Evolutionary conservation across 2,888 invertebrate genomes (phyloP), one percentile per base, ranked within the genome.

Genomic region (Amblyteles armatorius): DNA sequence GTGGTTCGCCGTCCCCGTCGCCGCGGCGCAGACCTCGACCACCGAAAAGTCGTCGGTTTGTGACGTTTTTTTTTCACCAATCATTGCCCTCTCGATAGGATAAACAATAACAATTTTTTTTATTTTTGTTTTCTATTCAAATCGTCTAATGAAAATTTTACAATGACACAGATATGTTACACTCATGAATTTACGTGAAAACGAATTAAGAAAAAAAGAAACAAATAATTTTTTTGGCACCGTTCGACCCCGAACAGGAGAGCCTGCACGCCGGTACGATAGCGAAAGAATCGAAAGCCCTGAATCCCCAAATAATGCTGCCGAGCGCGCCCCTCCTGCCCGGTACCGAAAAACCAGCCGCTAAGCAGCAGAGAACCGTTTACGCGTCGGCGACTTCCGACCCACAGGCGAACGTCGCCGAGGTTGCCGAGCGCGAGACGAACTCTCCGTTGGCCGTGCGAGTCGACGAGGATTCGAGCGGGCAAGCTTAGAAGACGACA

Each of bases 1-100:
- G 36, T 97, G 97, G 97, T 94, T 96, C 13, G 87, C 86, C 2
- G 85, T 84, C 2, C 79, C 90, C 9, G 87, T 89, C 3, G 86
- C 89, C 29, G 87, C 87, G 22, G 90, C 90, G 52, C 91, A 92
- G 40, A 92, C 92, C 16, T 89, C 90, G 29, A 89, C 87, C 11
- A 84, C 86, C 6, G 88, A 88, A 44, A 86, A 79, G 73, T 79
- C 87, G 11, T 78, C 83, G 81, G 91, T 93, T 85, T 86, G 83
- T 84, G 36, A 65, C 1, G 22, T n/a, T 5, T 36, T 19, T 19
- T 33, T n/a, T 33, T 48, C 44, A 48, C 13, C 3, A 48, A 48
- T 48, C 44, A 13, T 4, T 29, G 11, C 5, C 13, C 29, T 9
- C 4, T 9, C 4, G 3, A 13, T 16, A 29, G 63, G n/a, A 63